Base-by-base conservation (phyloP, 2,888 invertebrate species). In the Tanypteryx hageni region DNA sequence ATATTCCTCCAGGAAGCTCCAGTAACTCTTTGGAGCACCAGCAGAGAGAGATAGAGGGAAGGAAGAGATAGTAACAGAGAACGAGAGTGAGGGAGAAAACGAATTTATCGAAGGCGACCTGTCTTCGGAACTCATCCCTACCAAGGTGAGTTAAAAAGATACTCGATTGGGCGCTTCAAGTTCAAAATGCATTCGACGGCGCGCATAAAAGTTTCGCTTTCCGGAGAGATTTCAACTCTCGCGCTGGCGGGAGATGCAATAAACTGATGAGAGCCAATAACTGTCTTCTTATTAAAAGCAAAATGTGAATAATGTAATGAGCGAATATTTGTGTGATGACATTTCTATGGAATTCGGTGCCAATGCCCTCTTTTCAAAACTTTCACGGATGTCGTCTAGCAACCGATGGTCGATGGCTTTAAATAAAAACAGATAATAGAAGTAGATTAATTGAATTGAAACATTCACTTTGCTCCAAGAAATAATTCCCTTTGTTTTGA, bases 61-160 rank as follows among this genome's bases (percentile, higher is more conserved):
- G n/a, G n/a, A n/a, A n/a, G 13, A 16, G 64, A 64, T 16, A 18
- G 18, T 16, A 11, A 64, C 18, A 64, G 64, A n/a, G 64, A 64
- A n/a, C 16, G 64, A 83, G 56, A 16, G 2, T n/a, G 56, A 18
- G 13, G 83, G 83, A 56, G 83, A 44, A 18, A 57, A 8, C 83
- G 56, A n/a, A 56, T 5, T 83, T 83, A 57, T 11, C 56, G 56
- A 56, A 27, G 83, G 18, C 18, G 16, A 22, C n/a, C 11, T 5
- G 57, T 57, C 57, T 83, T 44, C 83, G 83, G 83, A 57, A 83
- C 83, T 57, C 83, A n/a, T 56, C 83, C 83, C 11, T 16, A 44
- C 56, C 56, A 18, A 18, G 56, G 83, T 83, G 83, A 83, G 83
- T 83, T 83, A 18, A 83, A 56, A 18, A 57, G 10, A 44, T 44